Conservation (phyloP, 2,888 invertebrate species). For the Habrosyne pyritoides region DNA sequence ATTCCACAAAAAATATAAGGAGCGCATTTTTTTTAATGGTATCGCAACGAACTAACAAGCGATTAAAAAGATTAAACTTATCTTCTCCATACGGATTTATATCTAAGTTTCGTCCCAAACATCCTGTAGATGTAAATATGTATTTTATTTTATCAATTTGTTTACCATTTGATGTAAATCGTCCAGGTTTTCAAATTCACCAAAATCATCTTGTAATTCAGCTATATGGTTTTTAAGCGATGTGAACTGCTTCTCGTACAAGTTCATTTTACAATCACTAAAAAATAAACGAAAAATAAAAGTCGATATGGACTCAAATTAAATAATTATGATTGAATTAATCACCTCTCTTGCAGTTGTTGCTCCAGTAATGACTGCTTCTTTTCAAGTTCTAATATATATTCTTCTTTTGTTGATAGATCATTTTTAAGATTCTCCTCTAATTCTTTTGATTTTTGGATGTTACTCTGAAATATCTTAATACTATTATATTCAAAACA, state of each 20-base stretch:
- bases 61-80: too few relatives aligned
- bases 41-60: too few relatives aligned
- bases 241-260: conserved; percentile 61
- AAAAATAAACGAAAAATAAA: too few relatives aligned
- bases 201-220: conserved; percentile 62
- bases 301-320: neutral
- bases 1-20: too few relatives aligned
- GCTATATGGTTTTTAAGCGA: conserved; percentile 57
- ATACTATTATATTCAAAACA: too few relatives aligned
- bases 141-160: neutral
- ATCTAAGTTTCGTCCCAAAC: too few relatives aligned
- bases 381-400: conserved; percentile 55
- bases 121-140: too few relatives aligned
- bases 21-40: too few relatives aligned
- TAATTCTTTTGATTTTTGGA: conserved; percentile 42
- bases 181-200: conserved; percentile 59
- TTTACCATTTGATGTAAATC: conserved; percentile 62
- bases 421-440: conserved; percentile 48
- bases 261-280: conserved; percentile 64
- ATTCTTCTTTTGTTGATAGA: conserved; percentile 52
- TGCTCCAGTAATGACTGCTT: conserved; percentile 49
- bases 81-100: too few relatives aligned
- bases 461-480: conserved; percentile 54
- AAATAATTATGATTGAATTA: neutral
- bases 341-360: conserved; percentile 58